Base-by-base conservation (phyloP, 2,113 vertebrate species). In the Sylvia atricapilla region DNA sequence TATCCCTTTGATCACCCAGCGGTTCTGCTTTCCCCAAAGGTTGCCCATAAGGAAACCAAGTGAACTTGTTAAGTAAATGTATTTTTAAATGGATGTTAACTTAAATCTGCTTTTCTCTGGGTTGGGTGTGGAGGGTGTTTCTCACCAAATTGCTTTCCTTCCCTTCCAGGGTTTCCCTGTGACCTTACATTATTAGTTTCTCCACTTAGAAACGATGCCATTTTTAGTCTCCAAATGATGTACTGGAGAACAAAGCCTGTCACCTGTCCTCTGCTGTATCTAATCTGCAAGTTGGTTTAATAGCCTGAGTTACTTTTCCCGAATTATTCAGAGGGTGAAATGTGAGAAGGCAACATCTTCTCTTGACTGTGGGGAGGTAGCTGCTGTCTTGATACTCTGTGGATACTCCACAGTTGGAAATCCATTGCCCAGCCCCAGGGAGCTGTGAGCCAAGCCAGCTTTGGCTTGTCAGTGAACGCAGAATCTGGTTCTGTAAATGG, bases 141-240 rank as follows among this genome's bases (percentile, higher is more conserved):
- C 83, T 92, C 92, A 55, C 13, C 33, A 77, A 77, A 50, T n/a
- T 27, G 43, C 46, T 24, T 93, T 94, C 39, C 50, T 81, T 88
- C 43, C 79, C 46, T 85, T 55, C 59, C 43, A 81, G 64, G 39
- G 59, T 86, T 89, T 92, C 76, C 79, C 63, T 66, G 70, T 43
- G 46, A 80, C 3, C 16, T 83, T 66, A 24, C 33, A 50, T 67
- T 90, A 59, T 87, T 90, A 78, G 64, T 62, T 90, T 89, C 89
- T 95, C 47, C 33, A 6, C 33, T 39, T 92, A 60, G 83, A 78
- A 94, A 39, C 0, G 0, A 16, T 90, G 79, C 79, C 43, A 9
- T 80, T 90, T 97, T 93, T 94, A 94, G 88, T 59, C 55, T 80
- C n/a, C 44, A 55, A 5, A 49, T 43, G 53, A 86, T 66, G 68